Evolutionary conservation across 2,113 vertebrate species (phyloP), one percentile per base, ranked within the genome.

Genomic region (Aptenodytes forsteri): DNA sequence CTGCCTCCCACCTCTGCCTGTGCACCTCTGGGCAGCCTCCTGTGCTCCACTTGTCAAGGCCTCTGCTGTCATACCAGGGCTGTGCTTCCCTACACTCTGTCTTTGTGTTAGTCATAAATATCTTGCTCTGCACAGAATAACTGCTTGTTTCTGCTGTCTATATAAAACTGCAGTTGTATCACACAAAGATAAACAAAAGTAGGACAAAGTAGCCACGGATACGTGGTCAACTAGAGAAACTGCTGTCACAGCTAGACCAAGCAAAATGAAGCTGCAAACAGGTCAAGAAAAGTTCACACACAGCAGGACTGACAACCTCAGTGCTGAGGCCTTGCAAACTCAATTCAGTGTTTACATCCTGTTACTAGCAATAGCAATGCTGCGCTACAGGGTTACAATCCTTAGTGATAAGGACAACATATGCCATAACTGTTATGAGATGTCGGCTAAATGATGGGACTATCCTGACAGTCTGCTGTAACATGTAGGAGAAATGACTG

Each of bases 341-440:
- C 10, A 3, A 7, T 18, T 1, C 50, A 23, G 26, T 8, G 7
- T 1, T 69, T 11, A 14, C 5, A 3, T 19, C 12, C 23, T 5
- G 0, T 80, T 76, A 65, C 27, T 42, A 70, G 27, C 23, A 61
- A 36, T 2, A 36, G 6, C 16, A 54, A 5, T 42, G 66, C 16
- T 0, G 0, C 4, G 1, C 49, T 34, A 34, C 36, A 40, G 72
- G 22, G 21, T 7, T 52, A 30, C 26, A 46, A 0, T 32, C n/a
- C 19, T 67, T 15, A 14, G 10, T 22, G 29, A 12, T 3, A 42
- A 44, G 58, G 19, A 75, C n/a, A 79, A 65, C 4, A 27, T 10
- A 14, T n/a, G 13, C 22, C 6, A 8, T 50, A 16, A 8, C 17
- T 32, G 3, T 46, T 54, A 40, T 3, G 3, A 50, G 6, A 30